phyloP scores from a whole-genome alignment of 1,140 invertebrate genomes.

The Ips nitidus region DNA sequence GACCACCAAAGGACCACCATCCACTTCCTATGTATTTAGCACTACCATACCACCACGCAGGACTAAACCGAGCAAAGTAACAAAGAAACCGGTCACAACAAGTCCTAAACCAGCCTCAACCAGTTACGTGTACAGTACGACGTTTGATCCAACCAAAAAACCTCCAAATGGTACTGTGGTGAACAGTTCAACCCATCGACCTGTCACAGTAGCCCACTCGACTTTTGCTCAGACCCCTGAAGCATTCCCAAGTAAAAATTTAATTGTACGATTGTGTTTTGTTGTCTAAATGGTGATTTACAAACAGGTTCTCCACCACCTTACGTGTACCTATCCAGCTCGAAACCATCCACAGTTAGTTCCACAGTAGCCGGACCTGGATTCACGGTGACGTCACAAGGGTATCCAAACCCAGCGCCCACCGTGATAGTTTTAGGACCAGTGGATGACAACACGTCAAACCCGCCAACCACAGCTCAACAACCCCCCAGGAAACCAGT shows the following conservation, averaged over 20 bases:
- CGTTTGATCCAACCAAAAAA: slow-evolving; percentile 29
- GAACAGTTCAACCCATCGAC: slow-evolving; percentile 21
- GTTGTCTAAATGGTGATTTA: no score
- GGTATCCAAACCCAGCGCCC: slow-evolving; percentile 61
- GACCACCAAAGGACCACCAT: slow-evolving; percentile 41
- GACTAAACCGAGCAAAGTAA: slow-evolving; percentile 4
- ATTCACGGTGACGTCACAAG: slow-evolving; percentile 40
- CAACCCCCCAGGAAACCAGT: slow-evolving; percentile 51
- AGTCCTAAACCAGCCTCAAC: slow-evolving; percentile 21
- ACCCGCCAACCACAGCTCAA: slow-evolving; percentile 39
- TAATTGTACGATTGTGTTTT: no score
- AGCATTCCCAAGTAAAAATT: slow-evolving; percentile 30
- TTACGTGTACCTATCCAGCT: slow-evolving; percentile 59
- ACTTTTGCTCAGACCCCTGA: slow-evolving; percentile 42
- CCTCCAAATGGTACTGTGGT: slow-evolving; percentile 28
- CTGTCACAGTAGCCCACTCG: slow-evolving; percentile 33
- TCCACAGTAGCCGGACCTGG: slow-evolving; percentile 39
- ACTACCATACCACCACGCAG: slow-evolving; percentile 36
- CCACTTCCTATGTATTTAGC: slow-evolving; percentile 44
- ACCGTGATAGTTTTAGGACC: slow-evolving; percentile 72
- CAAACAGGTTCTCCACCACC: slow-evolving; percentile 52
- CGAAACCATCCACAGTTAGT: slow-evolving; percentile 41
- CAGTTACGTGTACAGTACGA: slow-evolving; percentile 28
- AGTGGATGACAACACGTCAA: slow-evolving; percentile 41
- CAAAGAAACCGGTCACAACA: neutral